Conservation (phyloP, 2,113 vertebrate genomes). For the Gnathonemus longibarbis region DNA sequence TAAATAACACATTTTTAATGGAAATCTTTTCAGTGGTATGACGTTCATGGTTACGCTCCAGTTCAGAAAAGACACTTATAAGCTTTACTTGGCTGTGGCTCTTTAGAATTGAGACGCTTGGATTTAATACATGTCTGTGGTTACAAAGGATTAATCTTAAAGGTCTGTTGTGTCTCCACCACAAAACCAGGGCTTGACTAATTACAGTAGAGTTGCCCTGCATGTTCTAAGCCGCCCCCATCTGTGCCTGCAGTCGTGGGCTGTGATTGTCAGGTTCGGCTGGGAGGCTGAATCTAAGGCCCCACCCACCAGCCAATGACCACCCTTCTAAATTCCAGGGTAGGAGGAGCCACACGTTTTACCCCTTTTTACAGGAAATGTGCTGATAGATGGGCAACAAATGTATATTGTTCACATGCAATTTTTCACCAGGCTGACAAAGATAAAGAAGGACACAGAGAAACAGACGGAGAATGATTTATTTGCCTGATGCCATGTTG, state of each 20-base stretch:
- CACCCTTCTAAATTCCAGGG: neutral
- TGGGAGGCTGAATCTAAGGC: neutral
- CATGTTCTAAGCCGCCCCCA: neutral
- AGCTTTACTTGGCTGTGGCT: neutral
- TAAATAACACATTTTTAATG: neutral
- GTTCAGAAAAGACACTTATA: neutral
- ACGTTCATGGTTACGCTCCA: neutral
- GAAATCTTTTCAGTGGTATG: neutral
- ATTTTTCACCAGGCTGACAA: neutral
- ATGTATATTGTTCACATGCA: neutral
- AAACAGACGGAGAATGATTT: neutral
- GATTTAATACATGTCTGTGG: neutral
- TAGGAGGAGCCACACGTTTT: no score
- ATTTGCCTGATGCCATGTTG: neutral
- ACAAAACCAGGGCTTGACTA: neutral
- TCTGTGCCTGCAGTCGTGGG: neutral
- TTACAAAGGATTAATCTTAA: slow-evolving; percentile 1
- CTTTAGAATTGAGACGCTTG: neutral
- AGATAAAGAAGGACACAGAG: neutral
- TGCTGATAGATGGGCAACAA: neutral
- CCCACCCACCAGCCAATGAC: neutral
- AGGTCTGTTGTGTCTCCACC: neutral
- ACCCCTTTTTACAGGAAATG: neutral
- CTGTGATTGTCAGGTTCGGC: neutral
- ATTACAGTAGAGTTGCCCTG: neutral